These are phyloP conservation scores for Chauna torquata DNA, from an alignment of 2,113 vertebrate species.

Conservation along the genomic window DNA sequence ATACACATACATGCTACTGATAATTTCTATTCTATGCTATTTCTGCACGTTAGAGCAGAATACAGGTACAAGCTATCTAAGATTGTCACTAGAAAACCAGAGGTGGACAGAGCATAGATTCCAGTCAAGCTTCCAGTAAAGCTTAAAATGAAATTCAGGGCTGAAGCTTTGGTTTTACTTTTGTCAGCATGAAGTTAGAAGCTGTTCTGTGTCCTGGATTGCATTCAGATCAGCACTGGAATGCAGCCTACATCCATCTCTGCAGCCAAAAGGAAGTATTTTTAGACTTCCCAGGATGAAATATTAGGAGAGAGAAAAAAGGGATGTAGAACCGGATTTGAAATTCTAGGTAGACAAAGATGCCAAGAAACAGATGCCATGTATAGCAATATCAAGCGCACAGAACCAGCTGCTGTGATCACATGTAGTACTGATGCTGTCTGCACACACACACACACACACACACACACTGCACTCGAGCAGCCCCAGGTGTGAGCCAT, in stretches of 20 bases:
- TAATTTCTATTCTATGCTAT: background rate
- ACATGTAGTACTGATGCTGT: background rate
- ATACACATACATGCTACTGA: background rate
- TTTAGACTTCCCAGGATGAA: background rate
- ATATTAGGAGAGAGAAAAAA: background rate
- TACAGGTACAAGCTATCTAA: background rate
- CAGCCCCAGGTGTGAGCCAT: background rate
- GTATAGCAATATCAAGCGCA: fast-evolving
- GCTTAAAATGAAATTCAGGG: background rate
- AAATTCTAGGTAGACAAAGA: background rate
- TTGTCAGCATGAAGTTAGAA: background rate
- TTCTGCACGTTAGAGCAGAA: background rate
- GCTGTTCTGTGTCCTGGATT: background rate
- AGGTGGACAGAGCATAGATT: background rate
- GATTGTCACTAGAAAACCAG: background rate
- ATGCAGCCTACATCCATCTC: background rate
- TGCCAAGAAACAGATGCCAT: background rate
- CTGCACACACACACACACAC: background rate
- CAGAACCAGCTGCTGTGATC: background rate
- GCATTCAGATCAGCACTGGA: background rate
- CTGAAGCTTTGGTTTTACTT: background rate
- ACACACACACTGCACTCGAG: background rate
- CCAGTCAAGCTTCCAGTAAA: background rate
- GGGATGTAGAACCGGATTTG: background rate
- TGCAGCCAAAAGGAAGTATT: slow-evolving; percentile 13